These are phyloP conservation scores for Drosophila hamatofila DNA, from an alignment of 2,888 invertebrate genomes.

Conservation along the genomic window DNA sequence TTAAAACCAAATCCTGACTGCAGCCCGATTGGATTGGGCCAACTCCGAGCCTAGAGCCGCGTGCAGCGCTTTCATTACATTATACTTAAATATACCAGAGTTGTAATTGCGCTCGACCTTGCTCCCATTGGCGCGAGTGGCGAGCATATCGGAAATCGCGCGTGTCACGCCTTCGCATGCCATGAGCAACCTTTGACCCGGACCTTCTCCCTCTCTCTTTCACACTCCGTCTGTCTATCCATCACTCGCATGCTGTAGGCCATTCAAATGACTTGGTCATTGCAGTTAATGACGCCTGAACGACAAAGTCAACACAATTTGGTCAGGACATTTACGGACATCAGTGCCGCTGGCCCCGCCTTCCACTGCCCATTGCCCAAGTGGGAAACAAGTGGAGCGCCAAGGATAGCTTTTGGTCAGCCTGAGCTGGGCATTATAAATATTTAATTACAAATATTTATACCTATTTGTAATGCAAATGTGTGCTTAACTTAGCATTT, in stretches of 20 bases:
- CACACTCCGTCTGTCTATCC: neutral
- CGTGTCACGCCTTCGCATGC: constrained; percentile 52
- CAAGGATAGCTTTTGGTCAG: neutral
- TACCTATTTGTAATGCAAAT: neutral
- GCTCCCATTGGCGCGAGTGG: constrained; percentile 47
- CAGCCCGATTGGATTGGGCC: constrained; percentile 4
- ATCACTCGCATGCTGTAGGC: constrained; percentile 25
- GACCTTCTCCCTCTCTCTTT: neutral
- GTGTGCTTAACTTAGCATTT: neutral
- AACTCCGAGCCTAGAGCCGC: constrained; percentile 38
- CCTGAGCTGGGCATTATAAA: neutral
- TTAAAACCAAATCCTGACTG: constrained; percentile 40
- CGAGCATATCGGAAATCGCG: constrained; percentile 63
- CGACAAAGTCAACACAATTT: constrained; percentile 55
- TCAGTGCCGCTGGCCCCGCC: neutral
- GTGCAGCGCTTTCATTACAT: constrained; percentile 35
- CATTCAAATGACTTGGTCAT: constrained; percentile 74
- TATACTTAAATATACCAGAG: constrained; percentile 48
- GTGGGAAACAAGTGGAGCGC: neutral
- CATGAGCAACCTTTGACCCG: neutral
- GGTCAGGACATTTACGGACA: constrained; percentile 26
- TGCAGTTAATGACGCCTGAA: constrained; percentile 78
- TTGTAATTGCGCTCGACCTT: constrained; percentile 70
- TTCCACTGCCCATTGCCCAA: neutral
- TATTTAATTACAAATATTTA: neutral